Percentiles rank a stretch among this genome's conserved stretches.
Evolutionary conservation across 2,113 vertebrate species (phyloP).

Genomic region (Polypterus bichir): DNA sequence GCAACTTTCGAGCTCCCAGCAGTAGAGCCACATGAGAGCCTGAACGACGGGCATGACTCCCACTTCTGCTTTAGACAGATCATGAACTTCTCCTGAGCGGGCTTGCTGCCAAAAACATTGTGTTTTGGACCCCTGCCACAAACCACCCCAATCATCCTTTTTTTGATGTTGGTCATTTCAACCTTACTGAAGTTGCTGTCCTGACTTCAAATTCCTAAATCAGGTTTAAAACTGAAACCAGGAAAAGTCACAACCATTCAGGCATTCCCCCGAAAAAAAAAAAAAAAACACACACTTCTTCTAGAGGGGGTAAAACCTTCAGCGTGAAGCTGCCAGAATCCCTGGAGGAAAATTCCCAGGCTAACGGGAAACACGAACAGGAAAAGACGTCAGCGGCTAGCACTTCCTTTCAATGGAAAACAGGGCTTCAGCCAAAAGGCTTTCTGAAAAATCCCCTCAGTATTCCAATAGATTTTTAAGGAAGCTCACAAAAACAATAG

Average conservation of each 20-base stretch:
- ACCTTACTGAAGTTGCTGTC: too few relatives aligned
- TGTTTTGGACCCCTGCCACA: not conserved
- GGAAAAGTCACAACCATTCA: too few relatives aligned
- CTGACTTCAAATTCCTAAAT: too few relatives aligned
- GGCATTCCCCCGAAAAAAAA: too few relatives aligned
- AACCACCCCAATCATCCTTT: conserved; percentile 3
- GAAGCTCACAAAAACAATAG: too few relatives aligned
- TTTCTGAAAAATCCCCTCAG: conserved; percentile 17
- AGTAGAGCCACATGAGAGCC: too few relatives aligned
- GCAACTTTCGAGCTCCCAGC: conserved; percentile 1
- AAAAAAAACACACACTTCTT: conserved; percentile 1
- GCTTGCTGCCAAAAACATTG: conserved; percentile 7
- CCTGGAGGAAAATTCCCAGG: not conserved
- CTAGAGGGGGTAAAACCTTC: conserved; percentile 4
- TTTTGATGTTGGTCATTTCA: too few relatives aligned
- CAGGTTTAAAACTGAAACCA: too few relatives aligned
- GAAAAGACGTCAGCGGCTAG: conserved; percentile 9
- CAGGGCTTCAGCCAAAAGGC: conserved; percentile 8
- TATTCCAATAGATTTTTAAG: too few relatives aligned
- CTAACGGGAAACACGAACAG: conserved; percentile 17
- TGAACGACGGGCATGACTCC: conserved; percentile 3
- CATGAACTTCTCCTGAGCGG: conserved; percentile 7
- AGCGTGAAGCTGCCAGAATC: conserved; percentile 12
- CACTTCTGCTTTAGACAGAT: conserved; percentile 4
- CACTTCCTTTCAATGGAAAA: conserved; percentile 13